Percentiles rank a stretch among this genome's conserved stretches.
Conservation (phyloP, 2,888 invertebrate genomes). For the Temnothorax unifasciatus region DNA sequence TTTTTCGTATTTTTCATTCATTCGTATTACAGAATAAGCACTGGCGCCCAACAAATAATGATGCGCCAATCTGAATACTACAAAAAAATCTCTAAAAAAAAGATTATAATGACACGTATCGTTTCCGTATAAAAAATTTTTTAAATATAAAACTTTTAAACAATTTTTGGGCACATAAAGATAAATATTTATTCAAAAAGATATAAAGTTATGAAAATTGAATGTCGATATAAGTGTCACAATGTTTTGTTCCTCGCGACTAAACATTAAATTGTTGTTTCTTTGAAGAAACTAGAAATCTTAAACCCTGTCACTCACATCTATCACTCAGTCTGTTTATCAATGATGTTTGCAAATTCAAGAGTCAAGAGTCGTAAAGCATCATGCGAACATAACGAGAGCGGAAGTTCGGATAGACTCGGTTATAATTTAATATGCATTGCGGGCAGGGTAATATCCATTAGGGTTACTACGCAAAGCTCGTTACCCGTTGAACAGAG, state of each 20-base stretch:
- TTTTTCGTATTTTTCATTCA: slow-evolving; percentile 8
- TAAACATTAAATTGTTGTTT: slow-evolving; percentile 25
- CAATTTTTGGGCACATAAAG: not conserved
- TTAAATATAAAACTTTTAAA: not conserved
- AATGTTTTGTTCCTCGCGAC: too few species aligned
- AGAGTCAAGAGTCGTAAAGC: slow-evolving; percentile 41
- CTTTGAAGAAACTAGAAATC: not conserved
- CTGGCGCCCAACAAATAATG: not conserved
- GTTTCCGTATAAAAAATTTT: too few species aligned
- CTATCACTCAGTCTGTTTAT: slow-evolving; percentile 19
- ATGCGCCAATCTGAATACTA: not conserved
- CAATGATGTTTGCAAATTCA: slow-evolving; percentile 17
- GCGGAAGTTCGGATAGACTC: slow-evolving; percentile 9
- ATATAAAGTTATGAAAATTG: too few species aligned
- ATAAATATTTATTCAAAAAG: not conserved
- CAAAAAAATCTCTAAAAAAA: not conserved
- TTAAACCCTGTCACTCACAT: not conserved
- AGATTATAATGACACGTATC: not conserved
- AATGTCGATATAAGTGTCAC: not conserved
- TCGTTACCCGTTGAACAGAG: slow-evolving; percentile 61
- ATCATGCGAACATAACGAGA: not conserved
- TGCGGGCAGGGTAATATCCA: slow-evolving; percentile 67
- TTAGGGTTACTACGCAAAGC: slow-evolving; percentile 67
- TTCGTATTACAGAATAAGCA: not conserved
- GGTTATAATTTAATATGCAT: slow-evolving; percentile 54